Conservation (phyloP, 2,113 vertebrate genomes). For the Brachypteracias leptosomus region DNA sequence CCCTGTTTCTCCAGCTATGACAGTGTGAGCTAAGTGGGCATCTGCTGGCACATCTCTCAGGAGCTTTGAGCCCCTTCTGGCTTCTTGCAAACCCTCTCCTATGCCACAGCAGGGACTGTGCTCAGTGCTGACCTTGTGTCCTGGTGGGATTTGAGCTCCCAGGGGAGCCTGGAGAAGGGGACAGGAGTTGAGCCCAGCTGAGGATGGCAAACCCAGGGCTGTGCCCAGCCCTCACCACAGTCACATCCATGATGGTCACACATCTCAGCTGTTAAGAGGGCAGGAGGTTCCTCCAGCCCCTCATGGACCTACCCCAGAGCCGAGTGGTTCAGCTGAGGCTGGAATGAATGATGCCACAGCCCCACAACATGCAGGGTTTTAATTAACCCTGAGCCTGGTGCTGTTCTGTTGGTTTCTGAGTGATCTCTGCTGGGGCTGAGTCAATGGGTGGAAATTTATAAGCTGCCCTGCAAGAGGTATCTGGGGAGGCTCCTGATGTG, state of each 20-base stretch:
- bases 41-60: not conserved
- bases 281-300: not conserved
- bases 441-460: not conserved
- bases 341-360: accelerated
- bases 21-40: not conserved
- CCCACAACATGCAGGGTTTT: accelerated
- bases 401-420: not conserved
- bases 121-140: not conserved
- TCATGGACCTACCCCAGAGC: not conserved
- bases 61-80: not conserved
- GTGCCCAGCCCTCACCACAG: not conserved
- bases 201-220: not conserved
- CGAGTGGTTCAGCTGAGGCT: not conserved
- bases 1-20: accelerated
- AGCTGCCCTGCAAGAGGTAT: not conserved
- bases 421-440: not conserved
- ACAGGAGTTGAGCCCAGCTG: not conserved
- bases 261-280: not conserved
- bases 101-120: accelerated
- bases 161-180: not conserved
- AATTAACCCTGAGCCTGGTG: not conserved
- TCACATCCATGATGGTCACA: not conserved
- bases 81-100: not conserved
- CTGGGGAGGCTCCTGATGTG: not conserved
- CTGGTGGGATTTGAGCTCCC: not conserved